Evolutionary conservation across 2,797 vertebrate species (phyloP), one percentile per base, ranked within the genome.

Genomic region (Periparus ater): DNA sequence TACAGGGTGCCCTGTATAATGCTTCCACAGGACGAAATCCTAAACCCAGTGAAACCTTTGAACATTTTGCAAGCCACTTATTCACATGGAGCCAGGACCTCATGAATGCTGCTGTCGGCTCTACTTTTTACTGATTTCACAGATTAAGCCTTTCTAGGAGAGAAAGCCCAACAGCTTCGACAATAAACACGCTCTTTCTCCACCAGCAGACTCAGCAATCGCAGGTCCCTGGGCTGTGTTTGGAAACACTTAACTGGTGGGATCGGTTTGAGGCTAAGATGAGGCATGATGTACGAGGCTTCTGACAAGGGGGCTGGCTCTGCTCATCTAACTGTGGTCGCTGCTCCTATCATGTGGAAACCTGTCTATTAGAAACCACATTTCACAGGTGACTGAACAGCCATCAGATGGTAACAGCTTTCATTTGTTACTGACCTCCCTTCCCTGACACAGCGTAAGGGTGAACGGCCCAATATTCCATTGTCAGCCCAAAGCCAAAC

Each of bases 311-410:
- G 65, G 70, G 60, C 55, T 73, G 87, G 70, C 47, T 93, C 76
- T 26, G 29, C 70, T 72, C 67, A n/a, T 48, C 79, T 94, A 93
- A 97, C 63, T 88, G 73, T 0, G 0, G 51, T 17, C n/a, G 82
- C 62, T 80, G 82, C 62, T 96, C 68, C 73, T 60, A 7, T 10
- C 53, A 81, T 85, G 85, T 81, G 89, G 87, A 96, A 96, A 93
- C 47, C 79, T 88, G 55, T 72, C 87, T 89, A 81, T 91, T 78
- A 84, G 79, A 91, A 96, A 92, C 26, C 85, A 57, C 87, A 92
- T 93, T 96, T 96, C 92, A 94, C 91, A 95, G 89, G 92, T 93
- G 91, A 91, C 85, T 81, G 55, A 92, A 61, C 70, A 95, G 82
- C 73, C 87, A 81, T 90, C 70, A 51, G 87, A 92, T 86, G 63